These are phyloP conservation scores for Brachyopa scutellaris DNA, from an alignment of 2,888 invertebrate genomes.

Conservation along the genomic window DNA sequence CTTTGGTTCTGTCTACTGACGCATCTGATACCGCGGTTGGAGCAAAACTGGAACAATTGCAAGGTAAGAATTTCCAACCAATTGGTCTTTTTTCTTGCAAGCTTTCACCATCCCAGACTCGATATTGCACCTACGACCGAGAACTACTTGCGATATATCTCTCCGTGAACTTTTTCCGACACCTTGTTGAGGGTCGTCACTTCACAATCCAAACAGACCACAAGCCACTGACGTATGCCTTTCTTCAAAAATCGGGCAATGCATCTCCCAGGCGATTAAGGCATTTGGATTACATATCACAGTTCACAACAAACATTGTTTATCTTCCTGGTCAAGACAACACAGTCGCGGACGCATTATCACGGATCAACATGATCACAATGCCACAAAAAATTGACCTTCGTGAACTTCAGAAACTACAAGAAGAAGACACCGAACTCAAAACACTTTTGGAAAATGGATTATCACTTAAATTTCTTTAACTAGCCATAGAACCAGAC, in stretches of 20 bases:
- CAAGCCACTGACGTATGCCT: slow-evolving; percentile 5
- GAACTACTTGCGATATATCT: slow-evolving; percentile 19
- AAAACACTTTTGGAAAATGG: background rate
- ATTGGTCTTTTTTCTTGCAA: slow-evolving; percentile 8
- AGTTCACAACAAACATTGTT: slow-evolving; percentile 30
- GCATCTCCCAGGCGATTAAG: background rate
- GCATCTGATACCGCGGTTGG: background rate
- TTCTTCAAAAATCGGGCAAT: slow-evolving; percentile 25
- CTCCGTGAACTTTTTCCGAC: background rate
- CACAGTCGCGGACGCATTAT: slow-evolving; percentile 11
- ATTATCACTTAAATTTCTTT: slow-evolving; percentile 6
- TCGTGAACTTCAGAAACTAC: slow-evolving; percentile 2
- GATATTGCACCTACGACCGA: too few species aligned
- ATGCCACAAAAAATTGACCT: slow-evolving; percentile 16
- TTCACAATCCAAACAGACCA: slow-evolving; percentile 3
- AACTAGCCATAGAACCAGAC: slow-evolving; percentile 18
- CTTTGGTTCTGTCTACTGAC: too few species aligned
- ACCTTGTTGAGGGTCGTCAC: background rate
- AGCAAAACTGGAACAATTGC: background rate
- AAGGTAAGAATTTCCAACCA: background rate
- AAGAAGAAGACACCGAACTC: slow-evolving; percentile 4
- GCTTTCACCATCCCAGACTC: background rate
- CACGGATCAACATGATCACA: slow-evolving; percentile 7
- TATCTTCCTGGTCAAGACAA: slow-evolving; percentile 3
- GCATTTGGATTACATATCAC: slow-evolving; percentile 17